Evolutionary conservation across 2,888 invertebrate species (phyloP).

Genomic region (Idaea straminata): DNA sequence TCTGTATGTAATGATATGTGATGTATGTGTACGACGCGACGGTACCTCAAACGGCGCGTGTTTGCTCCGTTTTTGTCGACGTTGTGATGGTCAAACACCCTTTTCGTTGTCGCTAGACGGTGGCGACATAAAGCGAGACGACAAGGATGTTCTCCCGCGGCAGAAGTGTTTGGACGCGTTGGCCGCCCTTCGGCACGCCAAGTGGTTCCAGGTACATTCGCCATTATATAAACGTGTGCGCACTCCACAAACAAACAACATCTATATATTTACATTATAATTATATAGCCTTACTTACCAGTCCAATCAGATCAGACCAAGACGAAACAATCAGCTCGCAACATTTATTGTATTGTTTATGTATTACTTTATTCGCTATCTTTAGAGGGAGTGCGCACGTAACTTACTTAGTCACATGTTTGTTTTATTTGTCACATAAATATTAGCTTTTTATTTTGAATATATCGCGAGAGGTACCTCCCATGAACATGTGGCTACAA

Average conservation of each 20-base stretch:
- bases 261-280: conserved; percentile 1
- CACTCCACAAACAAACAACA: conserved; percentile 44
- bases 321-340: background rate
- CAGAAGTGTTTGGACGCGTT: conserved; percentile 99
- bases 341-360: conserved; percentile 9
- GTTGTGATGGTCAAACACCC: conserved; percentile 88
- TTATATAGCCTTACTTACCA: conserved; percentile 7
- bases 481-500: conserved; percentile 78
- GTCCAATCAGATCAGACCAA: conserved; percentile 1
- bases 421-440: conserved; percentile 47
- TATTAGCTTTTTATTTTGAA: conserved; percentile 40
- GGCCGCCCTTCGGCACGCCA: conserved; percentile 99
- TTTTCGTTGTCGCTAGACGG: conserved; percentile 82
- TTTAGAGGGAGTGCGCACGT: conserved; percentile 67
- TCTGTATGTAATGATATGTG: background rate
- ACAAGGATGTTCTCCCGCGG: conserved; percentile 98
- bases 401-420: conserved; percentile 75
- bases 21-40: background rate
- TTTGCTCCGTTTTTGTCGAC: conserved; percentile 77
- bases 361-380: conserved; percentile 7
- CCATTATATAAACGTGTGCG: conserved; percentile 70
- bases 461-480: conserved; percentile 38
- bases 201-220: conserved; percentile 98
- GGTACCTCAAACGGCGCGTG: conserved; percentile 44
- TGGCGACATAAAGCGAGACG: conserved; percentile 85